A percentile compares a stretch with the other conserved stretches of the same genome.
These are phyloP conservation scores for Terebella lapidaria DNA, from an alignment of 2,888 invertebrate genomes.

Conservation along the genomic window DNA sequence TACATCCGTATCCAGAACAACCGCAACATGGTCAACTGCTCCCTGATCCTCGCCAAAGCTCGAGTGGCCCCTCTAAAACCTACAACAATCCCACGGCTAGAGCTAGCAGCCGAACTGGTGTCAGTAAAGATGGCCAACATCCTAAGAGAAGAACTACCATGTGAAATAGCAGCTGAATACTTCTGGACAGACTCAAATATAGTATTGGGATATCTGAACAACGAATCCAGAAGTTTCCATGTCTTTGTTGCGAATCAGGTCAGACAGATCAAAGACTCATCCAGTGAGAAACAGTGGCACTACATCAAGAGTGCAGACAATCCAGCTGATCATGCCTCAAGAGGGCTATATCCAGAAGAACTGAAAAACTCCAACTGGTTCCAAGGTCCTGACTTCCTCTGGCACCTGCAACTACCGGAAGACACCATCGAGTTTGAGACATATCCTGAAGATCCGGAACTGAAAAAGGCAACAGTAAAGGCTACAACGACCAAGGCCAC, in stretches of 20 bases:
- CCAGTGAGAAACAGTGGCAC: conserved; percentile 24
- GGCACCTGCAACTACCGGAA: conserved; percentile 5
- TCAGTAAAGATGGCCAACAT: conserved; percentile 10
- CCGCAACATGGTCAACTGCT: conserved; percentile 7
- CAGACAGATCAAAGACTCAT: conserved; percentile 22
- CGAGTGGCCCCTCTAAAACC: conserved; percentile 11
- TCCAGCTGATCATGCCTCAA: conserved; percentile 37
- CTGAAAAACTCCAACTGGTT: conserved; percentile 15
- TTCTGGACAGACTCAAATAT: conserved; percentile 20
- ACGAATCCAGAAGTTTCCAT: conserved; percentile 27
- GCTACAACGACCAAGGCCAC: not conserved
- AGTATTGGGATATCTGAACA: conserved; percentile 15
- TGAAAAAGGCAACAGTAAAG: not conserved
- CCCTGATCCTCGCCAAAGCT: conserved; percentile 13
- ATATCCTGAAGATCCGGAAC: conserved; percentile 3
- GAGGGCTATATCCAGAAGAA: conserved; percentile 20
- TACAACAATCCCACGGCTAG: conserved; percentile 13
- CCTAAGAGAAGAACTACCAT: conserved; percentile 10
- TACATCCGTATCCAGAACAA: conserved; percentile 7
- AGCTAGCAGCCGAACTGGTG: conserved; percentile 13
- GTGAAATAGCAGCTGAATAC: conserved; percentile 1
- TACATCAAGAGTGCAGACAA: conserved; percentile 32
- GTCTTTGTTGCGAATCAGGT: conserved; percentile 32
- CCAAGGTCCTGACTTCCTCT: conserved; percentile 15
- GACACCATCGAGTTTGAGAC: not conserved